These are phyloP conservation scores for Podarcis cretensis DNA, from an alignment of 2,113 vertebrate species.

Conservation along the genomic window DNA sequence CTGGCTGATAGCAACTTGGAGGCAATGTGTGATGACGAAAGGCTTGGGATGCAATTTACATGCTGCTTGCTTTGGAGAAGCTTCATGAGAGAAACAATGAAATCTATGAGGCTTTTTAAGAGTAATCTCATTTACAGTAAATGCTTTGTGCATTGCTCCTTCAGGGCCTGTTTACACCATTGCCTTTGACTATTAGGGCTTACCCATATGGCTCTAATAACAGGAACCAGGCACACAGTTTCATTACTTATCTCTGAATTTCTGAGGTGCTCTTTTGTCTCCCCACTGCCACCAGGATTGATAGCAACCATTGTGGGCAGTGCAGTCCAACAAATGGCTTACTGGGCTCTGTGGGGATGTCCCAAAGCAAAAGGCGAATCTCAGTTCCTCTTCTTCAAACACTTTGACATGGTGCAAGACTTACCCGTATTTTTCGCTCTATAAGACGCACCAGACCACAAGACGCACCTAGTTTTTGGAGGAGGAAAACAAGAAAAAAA, in stretches of 20 bases:
- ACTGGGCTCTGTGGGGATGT: not conserved
- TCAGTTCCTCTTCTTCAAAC: not conserved
- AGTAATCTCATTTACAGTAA: conserved; percentile 19
- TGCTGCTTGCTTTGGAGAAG: conserved; percentile 15
- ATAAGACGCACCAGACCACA: too few species aligned
- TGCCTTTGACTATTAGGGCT: conserved; percentile 12
- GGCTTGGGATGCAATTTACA: not conserved
- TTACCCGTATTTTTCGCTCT: too few species aligned
- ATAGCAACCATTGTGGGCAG: not conserved
- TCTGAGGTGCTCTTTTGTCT: not conserved
- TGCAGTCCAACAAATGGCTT: not conserved
- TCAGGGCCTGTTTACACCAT: conserved; percentile 15
- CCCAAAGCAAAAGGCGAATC: not conserved
- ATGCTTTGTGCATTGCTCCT: conserved; percentile 6
- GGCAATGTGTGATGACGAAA: not conserved
- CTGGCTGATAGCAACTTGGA: not conserved
- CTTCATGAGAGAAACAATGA: not conserved
- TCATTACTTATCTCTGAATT: conserved; percentile 1
- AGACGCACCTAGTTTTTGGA: too few species aligned
- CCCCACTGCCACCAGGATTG: not conserved
- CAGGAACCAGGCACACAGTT: not conserved
- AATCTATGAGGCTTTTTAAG: conserved; percentile 16
- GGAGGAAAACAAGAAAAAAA: too few species aligned
- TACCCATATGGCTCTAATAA: conserved; percentile 2
- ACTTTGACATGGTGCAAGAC: not conserved